These are phyloP conservation scores for Dynastes grantii DNA, from an alignment of 2,888 invertebrate genomes.

Conservation along the genomic window DNA sequence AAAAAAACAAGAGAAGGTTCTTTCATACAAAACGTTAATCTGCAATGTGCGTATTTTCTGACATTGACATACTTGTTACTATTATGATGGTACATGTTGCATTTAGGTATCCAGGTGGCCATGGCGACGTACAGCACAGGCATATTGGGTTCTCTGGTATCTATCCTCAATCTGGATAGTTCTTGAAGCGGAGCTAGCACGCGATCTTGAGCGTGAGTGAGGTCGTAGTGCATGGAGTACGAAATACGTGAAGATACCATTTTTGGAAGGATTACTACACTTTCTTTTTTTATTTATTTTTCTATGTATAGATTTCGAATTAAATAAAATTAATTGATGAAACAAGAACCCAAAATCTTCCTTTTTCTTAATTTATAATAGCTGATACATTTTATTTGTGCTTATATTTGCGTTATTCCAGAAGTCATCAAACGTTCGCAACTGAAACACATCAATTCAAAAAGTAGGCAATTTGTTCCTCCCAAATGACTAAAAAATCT, in stretches of 20 bases:
- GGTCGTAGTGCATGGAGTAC: constrained; percentile 77
- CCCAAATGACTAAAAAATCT: background rate
- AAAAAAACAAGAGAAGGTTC: constrained; percentile 1
- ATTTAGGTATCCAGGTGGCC: constrained; percentile 85
- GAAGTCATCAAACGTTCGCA: background rate
- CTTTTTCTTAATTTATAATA: too few relatives aligned
- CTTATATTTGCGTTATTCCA: background rate
- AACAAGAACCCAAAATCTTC: too few relatives aligned
- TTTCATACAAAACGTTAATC: background rate
- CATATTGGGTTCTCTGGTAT: constrained; percentile 70
- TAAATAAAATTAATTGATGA: too few relatives aligned
- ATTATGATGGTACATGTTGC: constrained; percentile 66
- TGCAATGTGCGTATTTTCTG: background rate
- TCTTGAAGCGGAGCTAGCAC: constrained; percentile 75
- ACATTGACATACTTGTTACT: constrained; percentile 52
- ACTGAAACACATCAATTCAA: too few relatives aligned
- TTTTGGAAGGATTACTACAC: constrained; percentile 9
- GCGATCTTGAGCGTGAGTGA: constrained; percentile 69
- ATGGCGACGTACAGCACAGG: constrained; percentile 83
- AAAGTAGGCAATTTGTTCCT: too few relatives aligned
- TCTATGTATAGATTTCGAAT: too few relatives aligned
- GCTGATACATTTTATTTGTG: too few relatives aligned
- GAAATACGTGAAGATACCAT: constrained; percentile 79
- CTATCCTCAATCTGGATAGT: constrained; percentile 74
- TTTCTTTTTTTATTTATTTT: too few relatives aligned